A percentile compares a stretch with the other conserved stretches of the same genome.
Evolutionary conservation across 2,113 vertebrate species (phyloP).

Genomic region (Sturnus vulgaris): DNA sequence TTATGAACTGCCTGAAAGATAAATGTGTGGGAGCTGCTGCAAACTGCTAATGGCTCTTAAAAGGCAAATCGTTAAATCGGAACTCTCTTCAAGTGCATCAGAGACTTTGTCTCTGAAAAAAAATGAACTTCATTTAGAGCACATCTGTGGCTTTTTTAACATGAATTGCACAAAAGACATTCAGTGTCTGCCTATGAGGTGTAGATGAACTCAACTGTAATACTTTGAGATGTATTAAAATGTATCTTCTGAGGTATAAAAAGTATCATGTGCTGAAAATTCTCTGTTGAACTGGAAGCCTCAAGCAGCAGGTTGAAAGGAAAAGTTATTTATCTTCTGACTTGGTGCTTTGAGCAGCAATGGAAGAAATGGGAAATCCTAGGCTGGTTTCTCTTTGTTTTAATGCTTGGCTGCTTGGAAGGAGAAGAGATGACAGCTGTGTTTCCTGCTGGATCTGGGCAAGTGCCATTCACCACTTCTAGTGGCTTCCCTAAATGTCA

Average conservation of each 20-base stretch:
- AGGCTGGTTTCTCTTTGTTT: background rate
- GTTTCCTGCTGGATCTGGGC: background rate
- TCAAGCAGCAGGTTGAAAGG: background rate
- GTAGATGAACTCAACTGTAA: background rate
- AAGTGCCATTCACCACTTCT: background rate
- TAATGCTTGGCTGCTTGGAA: background rate
- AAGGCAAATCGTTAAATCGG: background rate
- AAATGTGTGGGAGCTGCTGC: background rate
- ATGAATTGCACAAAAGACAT: background rate
- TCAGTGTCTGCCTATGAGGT: background rate
- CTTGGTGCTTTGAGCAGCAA: background rate
- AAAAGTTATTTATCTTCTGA: background rate
- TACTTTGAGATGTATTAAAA: background rate
- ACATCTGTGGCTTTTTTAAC: background rate
- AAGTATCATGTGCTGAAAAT: background rate
- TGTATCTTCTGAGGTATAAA: rapidly evolving
- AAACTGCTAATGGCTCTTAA: background rate
- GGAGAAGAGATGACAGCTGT: background rate
- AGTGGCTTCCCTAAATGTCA: background rate
- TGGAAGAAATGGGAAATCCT: background rate
- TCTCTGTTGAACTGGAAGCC: background rate
- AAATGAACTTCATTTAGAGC: background rate
- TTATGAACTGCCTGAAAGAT: background rate
- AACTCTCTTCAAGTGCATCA: background rate
- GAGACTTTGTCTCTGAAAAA: background rate